Evolutionary conservation across 2,888 invertebrate genomes (phyloP), one percentile per base, ranked within the genome.

Genomic region (Elysia crispata): DNA sequence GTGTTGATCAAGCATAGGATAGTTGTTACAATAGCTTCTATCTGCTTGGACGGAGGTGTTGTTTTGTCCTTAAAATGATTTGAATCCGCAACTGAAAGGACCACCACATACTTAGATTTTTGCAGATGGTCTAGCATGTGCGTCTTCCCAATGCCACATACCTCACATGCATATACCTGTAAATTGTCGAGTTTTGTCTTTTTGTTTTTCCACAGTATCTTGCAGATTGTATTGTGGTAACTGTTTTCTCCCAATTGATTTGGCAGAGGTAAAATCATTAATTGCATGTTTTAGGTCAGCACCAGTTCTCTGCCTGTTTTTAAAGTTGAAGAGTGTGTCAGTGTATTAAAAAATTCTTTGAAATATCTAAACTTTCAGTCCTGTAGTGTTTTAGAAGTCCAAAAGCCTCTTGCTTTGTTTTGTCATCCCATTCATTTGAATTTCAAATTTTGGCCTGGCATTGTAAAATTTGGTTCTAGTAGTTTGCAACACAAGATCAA

Each of bases 361-460:
- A 54, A 54, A 54, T 54, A 54, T 15, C 20, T 54, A 20, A 54
- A 54, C 54, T 54, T 54, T 54, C 13, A 13, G 20, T 54, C 54
- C 54, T 54, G 54, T 20, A 54, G 54, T 54, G 54, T 54, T 54
- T 54, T 54, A 13, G 54, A 54, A 54, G 54, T 54, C 54, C 54
- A 54, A 54, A 54, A 20, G 54, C 54, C 54, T 54, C 54, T 20
- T 54, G 54, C 20, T 54, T 54, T 13, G 13, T 54, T 13, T 15
- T 13, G 20, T 54, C 13, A 20, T 54, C 54, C 54, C n/a, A n/a
- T n/a, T n/a, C n/a, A n/a, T n/a, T n/a, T n/a, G n/a, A n/a, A n/a
- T n/a, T n/a, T n/a, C n/a, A 13, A 54, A 54, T 54, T 15, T 54
- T 20, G 13, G 54, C 13, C 54, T 15, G 20, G 20, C 54, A 54